phyloP scores from a whole-genome alignment of 2,797 vertebrate species.

The Corythornis leucogaster region DNA sequence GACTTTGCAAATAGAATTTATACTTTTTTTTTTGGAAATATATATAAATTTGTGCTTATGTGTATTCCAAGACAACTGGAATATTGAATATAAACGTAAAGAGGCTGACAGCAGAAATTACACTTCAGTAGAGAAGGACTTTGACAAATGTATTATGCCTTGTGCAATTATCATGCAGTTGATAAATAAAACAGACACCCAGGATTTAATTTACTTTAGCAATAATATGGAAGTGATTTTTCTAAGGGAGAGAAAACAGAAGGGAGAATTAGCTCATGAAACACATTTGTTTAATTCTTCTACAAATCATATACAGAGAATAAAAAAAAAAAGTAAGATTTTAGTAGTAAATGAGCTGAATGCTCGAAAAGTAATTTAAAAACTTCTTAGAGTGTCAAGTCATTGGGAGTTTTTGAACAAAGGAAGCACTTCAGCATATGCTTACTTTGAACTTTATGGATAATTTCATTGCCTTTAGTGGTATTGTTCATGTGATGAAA shows the following conservation, averaged over 20 bases:
- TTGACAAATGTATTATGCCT: constrained; percentile 28
- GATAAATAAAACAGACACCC: constrained; percentile 58
- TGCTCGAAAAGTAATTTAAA: constrained; percentile 36
- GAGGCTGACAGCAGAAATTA: constrained; percentile 28
- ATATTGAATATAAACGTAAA: constrained; percentile 16
- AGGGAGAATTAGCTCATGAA: constrained; percentile 5
- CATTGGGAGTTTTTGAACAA: neutral
- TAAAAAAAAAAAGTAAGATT: neutral
- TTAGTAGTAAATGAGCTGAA: neutral
- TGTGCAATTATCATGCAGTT: constrained; percentile 32
- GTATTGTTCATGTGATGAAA: constrained; percentile 17
- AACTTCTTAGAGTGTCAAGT: neutral
- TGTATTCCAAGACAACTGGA: neutral
- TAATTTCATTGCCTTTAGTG: constrained; percentile 9
- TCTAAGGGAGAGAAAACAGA: constrained; percentile 13
- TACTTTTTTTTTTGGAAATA: neutral
- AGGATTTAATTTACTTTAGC: constrained; percentile 55
- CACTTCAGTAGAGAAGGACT: neutral
- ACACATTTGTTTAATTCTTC: neutral
- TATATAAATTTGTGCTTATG: neutral
- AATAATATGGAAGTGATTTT: constrained; percentile 10
- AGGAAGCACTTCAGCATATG: neutral
- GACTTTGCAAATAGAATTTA: neutral
- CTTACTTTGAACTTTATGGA: neutral
- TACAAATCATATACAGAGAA: neutral